Percentiles rank a stretch among this genome's conserved stretches.
Evolutionary conservation across 64 coral and sea anemone genomes (phyloP).

Genomic region (Porites australiensis): DNA sequence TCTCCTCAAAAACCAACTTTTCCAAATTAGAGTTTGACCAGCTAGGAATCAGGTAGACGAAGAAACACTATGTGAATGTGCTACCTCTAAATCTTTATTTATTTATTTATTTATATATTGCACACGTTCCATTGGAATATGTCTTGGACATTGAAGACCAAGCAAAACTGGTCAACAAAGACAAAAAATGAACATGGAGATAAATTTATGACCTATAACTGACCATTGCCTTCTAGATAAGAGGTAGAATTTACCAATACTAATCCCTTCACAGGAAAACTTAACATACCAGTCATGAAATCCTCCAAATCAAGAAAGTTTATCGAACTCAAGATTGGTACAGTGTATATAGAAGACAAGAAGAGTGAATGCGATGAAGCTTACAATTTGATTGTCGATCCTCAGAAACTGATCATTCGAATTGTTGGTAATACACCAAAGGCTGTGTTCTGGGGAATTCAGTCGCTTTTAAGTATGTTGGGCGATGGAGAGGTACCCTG

Average conservation of each 20-base stretch:
- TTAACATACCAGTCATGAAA: background rate
- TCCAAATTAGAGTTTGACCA: too few species aligned
- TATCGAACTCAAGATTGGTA: slow-evolving; percentile 31
- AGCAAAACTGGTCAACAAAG: too few species aligned
- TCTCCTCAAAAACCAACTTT: too few species aligned
- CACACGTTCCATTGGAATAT: too few species aligned
- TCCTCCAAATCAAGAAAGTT: background rate
- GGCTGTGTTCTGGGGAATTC: slow-evolving; percentile 75
- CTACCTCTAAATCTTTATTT: too few species aligned
- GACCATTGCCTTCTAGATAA: too few species aligned
- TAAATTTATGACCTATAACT: too few species aligned
- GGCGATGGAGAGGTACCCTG: slow-evolving; percentile 25
- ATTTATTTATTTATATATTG: too few species aligned
- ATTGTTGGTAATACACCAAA: slow-evolving; percentile 19
- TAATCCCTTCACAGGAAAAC: background rate
- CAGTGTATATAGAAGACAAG: background rate
- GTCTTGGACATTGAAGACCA: too few species aligned
- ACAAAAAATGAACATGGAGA: too few species aligned
- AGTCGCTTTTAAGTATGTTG: slow-evolving; percentile 40
- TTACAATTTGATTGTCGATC: slow-evolving; percentile 55
- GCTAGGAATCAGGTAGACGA: too few species aligned
- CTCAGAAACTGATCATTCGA: slow-evolving; percentile 2
- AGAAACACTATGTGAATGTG: too few species aligned
- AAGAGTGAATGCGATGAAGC: slow-evolving; percentile 32
- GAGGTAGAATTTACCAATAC: background rate